A percentile compares a stretch with the other conserved stretches of the same genome.
phyloP scores from a whole-genome alignment of 2,888 invertebrate species.

The Coenonympha glycerion region DNA sequence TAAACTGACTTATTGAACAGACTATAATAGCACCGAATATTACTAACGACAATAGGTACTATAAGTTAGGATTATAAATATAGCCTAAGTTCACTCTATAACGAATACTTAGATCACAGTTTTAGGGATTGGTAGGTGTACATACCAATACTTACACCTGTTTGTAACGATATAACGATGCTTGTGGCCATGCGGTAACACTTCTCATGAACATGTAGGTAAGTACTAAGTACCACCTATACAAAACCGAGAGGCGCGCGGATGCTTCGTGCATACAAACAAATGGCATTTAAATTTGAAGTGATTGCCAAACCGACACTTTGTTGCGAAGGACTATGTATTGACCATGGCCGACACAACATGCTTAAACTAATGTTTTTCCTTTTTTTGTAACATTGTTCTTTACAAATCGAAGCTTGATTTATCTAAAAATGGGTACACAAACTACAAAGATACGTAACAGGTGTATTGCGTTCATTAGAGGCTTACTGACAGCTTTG shows the following conservation, averaged over 20 bases:
- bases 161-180: too few species aligned
- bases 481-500: too few species aligned
- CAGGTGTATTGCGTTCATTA: too few species aligned
- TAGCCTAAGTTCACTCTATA: too few species aligned
- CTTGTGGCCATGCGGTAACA: not conserved
- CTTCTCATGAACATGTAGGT: not conserved
- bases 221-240: not conserved
- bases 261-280: conserved; percentile 64
- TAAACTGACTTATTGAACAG: too few species aligned
- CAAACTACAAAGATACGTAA: not conserved
- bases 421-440: too few species aligned
- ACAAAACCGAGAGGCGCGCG: conserved; percentile 29
- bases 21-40: too few species aligned
- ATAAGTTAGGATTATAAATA: too few species aligned
- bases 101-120: too few species aligned
- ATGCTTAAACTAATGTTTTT: conserved; percentile 12
- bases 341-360: conserved; percentile 41
- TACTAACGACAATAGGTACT: too few species aligned
- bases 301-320: conserved; percentile 17
- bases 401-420: not conserved
- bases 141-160: too few species aligned
- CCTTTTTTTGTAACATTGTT: conserved; percentile 11
- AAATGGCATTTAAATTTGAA: conserved; percentile 57
- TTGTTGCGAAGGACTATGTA: conserved; percentile 41
- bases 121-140: too few species aligned